Conservation (phyloP, 2,113 vertebrate genomes). For the Equus przewalskii region DNA sequence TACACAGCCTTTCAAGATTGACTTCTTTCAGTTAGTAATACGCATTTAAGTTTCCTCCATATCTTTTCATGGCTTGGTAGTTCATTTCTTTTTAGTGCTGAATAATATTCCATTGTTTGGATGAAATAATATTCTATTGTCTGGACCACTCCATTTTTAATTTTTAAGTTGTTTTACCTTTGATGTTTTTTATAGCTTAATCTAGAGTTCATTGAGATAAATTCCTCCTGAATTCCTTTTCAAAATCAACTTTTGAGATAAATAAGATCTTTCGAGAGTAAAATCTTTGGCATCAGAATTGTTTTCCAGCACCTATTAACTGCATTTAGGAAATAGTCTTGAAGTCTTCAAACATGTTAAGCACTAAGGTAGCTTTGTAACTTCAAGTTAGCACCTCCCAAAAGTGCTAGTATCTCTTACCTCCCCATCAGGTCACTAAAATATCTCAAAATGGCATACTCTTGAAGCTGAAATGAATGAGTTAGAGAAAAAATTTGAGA, state of each 20-base stretch:
- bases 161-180: neutral
- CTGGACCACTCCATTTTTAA: neutral
- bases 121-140: neutral
- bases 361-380: neutral
- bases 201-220: slow-evolving; percentile 15
- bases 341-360: neutral
- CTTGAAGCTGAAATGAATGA: too few species aligned
- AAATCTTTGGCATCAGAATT: neutral
- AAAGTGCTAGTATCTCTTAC: neutral
- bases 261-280: neutral
- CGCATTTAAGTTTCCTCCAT: neutral
- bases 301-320: neutral
- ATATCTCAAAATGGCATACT: neutral
- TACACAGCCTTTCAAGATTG: neutral
- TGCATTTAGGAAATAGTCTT: neutral
- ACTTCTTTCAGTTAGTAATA: neutral
- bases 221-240: neutral
- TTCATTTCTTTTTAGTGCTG: neutral
- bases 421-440: neutral
- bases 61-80: neutral
- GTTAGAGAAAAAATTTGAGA: too few species aligned
- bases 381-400: neutral
- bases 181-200: neutral
- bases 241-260: neutral
- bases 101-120: neutral